phyloP scores from a whole-genome alignment of 2,113 vertebrate genomes.

The Oplegnathus fasciatus region DNA sequence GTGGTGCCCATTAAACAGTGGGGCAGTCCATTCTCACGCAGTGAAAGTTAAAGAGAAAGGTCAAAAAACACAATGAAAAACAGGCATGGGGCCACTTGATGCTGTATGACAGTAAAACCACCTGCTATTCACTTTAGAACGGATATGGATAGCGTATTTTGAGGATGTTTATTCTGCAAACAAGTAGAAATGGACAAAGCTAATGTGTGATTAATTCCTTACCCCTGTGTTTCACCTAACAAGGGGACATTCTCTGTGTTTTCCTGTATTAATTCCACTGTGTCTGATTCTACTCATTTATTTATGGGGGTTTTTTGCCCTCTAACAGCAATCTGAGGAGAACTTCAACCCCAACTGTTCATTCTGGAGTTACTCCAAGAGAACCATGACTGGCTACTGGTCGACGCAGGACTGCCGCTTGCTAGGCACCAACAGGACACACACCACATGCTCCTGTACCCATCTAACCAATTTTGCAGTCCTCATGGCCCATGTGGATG shows the following conservation, averaged over 20 bases:
- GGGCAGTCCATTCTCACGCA: conserved; percentile 64
- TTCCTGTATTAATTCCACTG: neutral
- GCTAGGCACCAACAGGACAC: conserved; percentile 93
- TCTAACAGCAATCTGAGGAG: conserved; percentile 93
- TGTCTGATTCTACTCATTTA: neutral
- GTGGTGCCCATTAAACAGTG: conserved; percentile 69
- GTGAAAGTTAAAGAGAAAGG: conserved; percentile 75
- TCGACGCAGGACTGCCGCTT: conserved; percentile 97
- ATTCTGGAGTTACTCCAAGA: conserved; percentile 98
- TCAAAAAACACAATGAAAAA: conserved; percentile 63
- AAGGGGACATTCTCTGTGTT: neutral
- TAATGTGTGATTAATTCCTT: conserved; percentile 10
- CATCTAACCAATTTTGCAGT: conserved; percentile 98
- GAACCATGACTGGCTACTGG: conserved; percentile 96
- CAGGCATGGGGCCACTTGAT: conserved; percentile 36
- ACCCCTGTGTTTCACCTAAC: neutral
- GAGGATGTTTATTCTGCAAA: neutral
- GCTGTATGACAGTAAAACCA: conserved; percentile 47
- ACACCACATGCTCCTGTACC: conserved; percentile 97
- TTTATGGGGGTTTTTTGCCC: neutral
- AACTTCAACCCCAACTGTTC: conserved; percentile 99
- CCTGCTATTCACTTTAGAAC: conserved; percentile 45
- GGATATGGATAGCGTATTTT: conserved; percentile 17
- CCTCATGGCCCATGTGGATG: conserved; percentile 98
- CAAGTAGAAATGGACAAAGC: neutral